Evolutionary conservation across 2,113 vertebrate species (phyloP), one percentile per base, ranked within the genome.

Genomic region (Poeciliopsis prolifica): DNA sequence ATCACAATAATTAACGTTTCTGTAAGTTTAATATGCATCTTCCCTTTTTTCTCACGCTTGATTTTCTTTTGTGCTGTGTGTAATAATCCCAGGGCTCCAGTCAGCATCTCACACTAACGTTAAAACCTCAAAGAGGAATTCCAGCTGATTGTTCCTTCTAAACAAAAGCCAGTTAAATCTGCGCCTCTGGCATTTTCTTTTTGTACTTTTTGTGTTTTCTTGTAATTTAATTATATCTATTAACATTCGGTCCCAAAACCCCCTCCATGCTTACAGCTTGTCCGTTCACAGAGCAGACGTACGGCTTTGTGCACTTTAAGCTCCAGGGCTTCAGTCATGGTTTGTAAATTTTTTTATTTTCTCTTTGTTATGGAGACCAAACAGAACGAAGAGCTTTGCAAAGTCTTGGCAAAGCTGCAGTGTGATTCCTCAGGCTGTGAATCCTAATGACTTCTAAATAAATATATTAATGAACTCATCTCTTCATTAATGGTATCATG

Each of bases 381-480:
- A 94, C 88, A 89, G 82, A 94, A 63, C 64, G 70, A 86, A 79
- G 2, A 58, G 77, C 81, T 94, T 93, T 83, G 80, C 12, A 66
- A 89, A 87, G 74, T 61, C 67, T 74, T 64, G 51, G 86, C 83
- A 66, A 72, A 73, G 86, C 88, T 79, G 84, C 86, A 80, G 88
- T 88, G 86, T 51, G 73, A 72, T 80, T 83, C 91, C 88, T 87
- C 82, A 7, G 92, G 89, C 83, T 76, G 68, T 87, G 78, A 86
- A 90, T 92, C 86, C 87, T 93, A 94, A 93, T 93, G 91, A 94
- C 89, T 89, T 61, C 68, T 85, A 92, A 92, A 94, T 94, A 94
- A 94, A 94, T 94, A 93, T 94, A 94, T 93, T 92, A 92, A 93
- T 92, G 92, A 92, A 82, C 74, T 86, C 84, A 86, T 85, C 86